phyloP scores from a whole-genome alignment of 35 echinoderm and acorn worm genomes.

The Patiria miniata region DNA sequence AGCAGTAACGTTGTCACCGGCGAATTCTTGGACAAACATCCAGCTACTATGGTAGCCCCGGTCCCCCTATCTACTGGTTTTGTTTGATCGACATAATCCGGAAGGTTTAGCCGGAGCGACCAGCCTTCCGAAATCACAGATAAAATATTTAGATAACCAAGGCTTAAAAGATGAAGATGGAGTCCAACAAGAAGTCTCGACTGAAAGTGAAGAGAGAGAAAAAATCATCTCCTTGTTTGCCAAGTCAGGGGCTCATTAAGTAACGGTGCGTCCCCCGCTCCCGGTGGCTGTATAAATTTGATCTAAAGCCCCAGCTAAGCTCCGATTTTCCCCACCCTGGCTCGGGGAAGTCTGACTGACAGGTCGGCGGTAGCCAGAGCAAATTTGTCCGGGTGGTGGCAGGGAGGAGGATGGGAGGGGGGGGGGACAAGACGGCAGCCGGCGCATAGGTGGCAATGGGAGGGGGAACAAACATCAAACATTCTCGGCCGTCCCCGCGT shows the following conservation, averaged over 20 bases:
- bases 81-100: no score
- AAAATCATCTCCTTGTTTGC: neutral
- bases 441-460: neutral
- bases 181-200: no score
- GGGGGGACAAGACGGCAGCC: neutral
- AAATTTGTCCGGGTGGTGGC: neutral
- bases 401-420: neutral
- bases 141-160: no score
- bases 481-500: neutral
- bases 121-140: no score
- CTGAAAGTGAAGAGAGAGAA: no score
- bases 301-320: neutral
- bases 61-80: no score
- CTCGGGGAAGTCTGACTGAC: neutral
- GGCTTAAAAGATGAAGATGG: no score
- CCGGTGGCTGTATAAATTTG: constrained; percentile 21
- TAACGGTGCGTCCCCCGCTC: neutral
- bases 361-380: neutral
- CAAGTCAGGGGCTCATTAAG: neutral
- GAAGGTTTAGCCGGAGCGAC: no score
- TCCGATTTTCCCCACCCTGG: constrained; percentile 19
- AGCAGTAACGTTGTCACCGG: no score
- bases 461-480: neutral
- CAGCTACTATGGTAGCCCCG: no score
- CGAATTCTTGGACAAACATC: no score